Base-by-base conservation (phyloP, 2,113 vertebrate species). In the Oryzias woworae region DNA sequence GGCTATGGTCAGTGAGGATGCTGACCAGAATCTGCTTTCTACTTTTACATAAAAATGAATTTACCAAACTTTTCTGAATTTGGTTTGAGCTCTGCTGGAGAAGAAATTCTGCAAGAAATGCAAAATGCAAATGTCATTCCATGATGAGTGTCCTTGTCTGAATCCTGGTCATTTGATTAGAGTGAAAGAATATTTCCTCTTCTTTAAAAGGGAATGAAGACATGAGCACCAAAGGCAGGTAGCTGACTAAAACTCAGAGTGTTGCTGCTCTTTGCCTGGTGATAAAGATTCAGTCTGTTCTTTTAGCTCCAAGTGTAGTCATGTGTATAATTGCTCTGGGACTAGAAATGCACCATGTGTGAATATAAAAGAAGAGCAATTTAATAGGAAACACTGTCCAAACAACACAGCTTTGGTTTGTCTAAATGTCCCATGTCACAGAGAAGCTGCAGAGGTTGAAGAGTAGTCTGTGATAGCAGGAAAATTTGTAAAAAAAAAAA, bases 311-410 rank as follows among this genome's bases (percentile, higher is more conserved):
- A 90, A 89, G 73, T 78, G 87, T 92, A 82, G 81, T 90, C 84
- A 88, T 86, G 72, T 91, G 83, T 28, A 52, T 90, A 88, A 93
- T 92, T 92, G 83, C 87, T 81, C 67, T 89, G 83, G 92, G 89
- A 88, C 83, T 70, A 58, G 85, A 86, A 91, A 88, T 81, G 85
- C 90, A 89, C 88, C 85, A 66, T 75, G 83, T 88, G 89, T 90
- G 87, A 91, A 90, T 88, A 89, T 87, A 81, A 87, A 82, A 78
- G 85, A 88, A 85, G 71, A 84, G 58, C 76, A 81, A 73, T 82
- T 78, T 83, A 89, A 86, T 83, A 74, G 83, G 85, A 88, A 90
- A 81, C 80, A 73, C 83, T 82, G 85, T 87, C 83, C 88, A 90
- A 87, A 85, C 80, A 90, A 86, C 82, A 75, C 63, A 73, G 77